Percentiles rank a stretch among this genome's conserved stretches.
These are phyloP conservation scores for Ganaspis brasiliensis DNA, from an alignment of 2,888 invertebrate genomes.

Conservation along the genomic window DNA sequence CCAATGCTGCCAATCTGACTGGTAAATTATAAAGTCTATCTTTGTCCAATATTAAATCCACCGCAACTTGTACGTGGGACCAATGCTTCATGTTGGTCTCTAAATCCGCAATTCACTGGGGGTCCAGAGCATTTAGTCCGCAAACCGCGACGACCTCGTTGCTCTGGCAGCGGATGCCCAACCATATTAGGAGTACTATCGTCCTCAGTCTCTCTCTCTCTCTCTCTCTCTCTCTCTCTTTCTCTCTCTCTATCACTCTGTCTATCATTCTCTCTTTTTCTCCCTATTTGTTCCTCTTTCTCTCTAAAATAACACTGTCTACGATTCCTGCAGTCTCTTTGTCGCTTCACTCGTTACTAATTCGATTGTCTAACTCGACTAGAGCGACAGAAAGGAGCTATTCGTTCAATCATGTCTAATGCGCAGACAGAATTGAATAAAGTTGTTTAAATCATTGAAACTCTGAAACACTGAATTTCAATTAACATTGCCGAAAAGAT, in stretches of 20 bases:
- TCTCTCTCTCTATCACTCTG: neutral
- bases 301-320: slow-evolving; percentile 47
- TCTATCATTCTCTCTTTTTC: neutral
- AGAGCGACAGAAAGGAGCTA: neutral
- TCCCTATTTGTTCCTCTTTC: slow-evolving; percentile 2
- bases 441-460: too few relatives aligned
- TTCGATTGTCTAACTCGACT: slow-evolving; percentile 44
- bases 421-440: neutral
- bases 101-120: slow-evolving; percentile 39
- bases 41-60: slow-evolving; percentile 41
- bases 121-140: slow-evolving; percentile 39
- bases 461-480: too few relatives aligned
- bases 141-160: slow-evolving; percentile 42
- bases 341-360: slow-evolving; percentile 49
- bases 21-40: slow-evolving; percentile 32
- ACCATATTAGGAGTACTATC: slow-evolving; percentile 29
- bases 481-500: too few relatives aligned
- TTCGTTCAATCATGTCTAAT: neutral
- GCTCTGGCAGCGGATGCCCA: slow-evolving; percentile 37
- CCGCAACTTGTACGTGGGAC: slow-evolving; percentile 25
- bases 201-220: slow-evolving; percentile 6
- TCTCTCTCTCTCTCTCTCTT: slow-evolving; percentile 9
- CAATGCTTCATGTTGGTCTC: slow-evolving; percentile 37
- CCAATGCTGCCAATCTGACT: slow-evolving; percentile 28
- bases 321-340: slow-evolving; percentile 48